These are phyloP conservation scores for Loris lydekkerianus DNA, from an alignment of 2,797 vertebrate genomes.

Conservation along the genomic window DNA sequence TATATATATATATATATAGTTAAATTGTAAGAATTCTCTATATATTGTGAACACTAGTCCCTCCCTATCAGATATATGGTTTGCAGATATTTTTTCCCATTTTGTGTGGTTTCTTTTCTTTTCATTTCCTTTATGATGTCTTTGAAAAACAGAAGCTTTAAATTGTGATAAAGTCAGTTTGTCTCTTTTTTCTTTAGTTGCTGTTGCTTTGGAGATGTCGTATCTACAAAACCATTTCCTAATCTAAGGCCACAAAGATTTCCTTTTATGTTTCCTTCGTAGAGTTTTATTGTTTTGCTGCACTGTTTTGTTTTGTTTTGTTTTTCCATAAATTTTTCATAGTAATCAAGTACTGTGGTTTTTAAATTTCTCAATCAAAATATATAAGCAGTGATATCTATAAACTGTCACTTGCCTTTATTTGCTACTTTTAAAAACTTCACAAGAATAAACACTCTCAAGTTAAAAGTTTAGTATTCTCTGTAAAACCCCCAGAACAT, in stretches of 20 bases:
- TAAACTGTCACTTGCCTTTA: constrained; percentile 39
- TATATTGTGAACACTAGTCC: constrained; percentile 26
- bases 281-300: background rate
- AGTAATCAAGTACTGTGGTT: background rate
- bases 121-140: constrained; percentile 37
- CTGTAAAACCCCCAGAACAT: background rate
- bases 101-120: constrained; percentile 10
- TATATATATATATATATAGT: background rate
- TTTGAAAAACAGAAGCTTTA: constrained; percentile 37
- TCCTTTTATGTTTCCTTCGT: background rate
- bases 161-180: constrained; percentile 21
- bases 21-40: constrained; percentile 19
- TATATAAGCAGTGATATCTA: background rate
- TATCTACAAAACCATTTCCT: constrained; percentile 20
- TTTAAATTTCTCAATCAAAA: background rate
- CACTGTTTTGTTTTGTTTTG: background rate
- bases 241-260: background rate
- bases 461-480: background rate
- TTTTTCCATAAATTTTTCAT: constrained; percentile 24
- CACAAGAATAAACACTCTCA: background rate
- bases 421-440: constrained; percentile 30
- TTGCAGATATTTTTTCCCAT: constrained; percentile 36
- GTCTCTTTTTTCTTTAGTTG: constrained; percentile 15
- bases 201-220: constrained; percentile 11
- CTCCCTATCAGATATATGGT: background rate